Conservation (phyloP, 2,797 vertebrate genomes). For the Poeciliopsis gracilis region DNA sequence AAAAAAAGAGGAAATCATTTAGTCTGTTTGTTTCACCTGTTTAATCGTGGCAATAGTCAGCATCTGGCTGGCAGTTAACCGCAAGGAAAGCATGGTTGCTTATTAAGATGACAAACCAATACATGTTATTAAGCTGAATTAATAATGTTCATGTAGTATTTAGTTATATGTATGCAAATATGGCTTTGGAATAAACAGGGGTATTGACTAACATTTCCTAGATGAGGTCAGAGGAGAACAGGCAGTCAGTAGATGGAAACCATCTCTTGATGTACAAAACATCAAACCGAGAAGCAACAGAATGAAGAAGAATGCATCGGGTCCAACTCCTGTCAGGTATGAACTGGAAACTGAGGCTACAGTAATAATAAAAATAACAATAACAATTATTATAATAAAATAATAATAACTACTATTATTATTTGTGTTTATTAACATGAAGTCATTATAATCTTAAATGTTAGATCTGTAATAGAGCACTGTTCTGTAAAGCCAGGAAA, state of each 20-base stretch:
- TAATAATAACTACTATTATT: not conserved
- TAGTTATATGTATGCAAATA: not conserved
- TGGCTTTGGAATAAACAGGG: not conserved
- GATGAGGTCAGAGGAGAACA: not conserved
- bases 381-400: too few relatives aligned
- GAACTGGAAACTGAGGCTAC: too few relatives aligned
- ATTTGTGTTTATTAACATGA: not conserved
- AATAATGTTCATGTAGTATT: conserved; percentile 17
- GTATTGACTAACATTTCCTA: not conserved
- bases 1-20: conserved; percentile 63
- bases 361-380: not conserved
- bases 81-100: conserved; percentile 42
- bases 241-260: not conserved
- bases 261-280: not conserved
- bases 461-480: not conserved
- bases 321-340: not conserved
- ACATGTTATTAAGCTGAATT: not conserved
- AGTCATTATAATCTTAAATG: not conserved
- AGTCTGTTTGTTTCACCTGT: conserved; percentile 51
- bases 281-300: not conserved
- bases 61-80: conserved; percentile 44
- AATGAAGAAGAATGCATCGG: not conserved
- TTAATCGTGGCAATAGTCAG: conserved; percentile 36
- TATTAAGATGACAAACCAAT: conserved; percentile 38
- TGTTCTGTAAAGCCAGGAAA: not conserved